Evolutionary conservation across 2,888 invertebrate species (phyloP).

Genomic region (Heteromurus nitidus): DNA sequence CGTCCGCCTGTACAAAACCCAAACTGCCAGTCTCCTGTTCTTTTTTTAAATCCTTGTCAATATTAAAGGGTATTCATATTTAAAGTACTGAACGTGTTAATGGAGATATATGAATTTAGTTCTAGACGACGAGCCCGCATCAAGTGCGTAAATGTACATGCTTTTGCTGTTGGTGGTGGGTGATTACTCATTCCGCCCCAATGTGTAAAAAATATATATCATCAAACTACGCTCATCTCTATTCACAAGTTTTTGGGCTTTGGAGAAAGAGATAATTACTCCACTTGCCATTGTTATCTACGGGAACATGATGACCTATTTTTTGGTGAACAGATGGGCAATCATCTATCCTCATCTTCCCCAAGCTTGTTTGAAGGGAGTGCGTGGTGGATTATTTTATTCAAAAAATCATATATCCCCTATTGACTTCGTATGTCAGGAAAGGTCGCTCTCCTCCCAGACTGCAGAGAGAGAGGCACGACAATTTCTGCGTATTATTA

Average conservation of each 20-base stretch:
- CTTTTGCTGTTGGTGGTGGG: background rate
- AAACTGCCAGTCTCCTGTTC: too few relatives aligned
- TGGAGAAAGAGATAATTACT: conserved; percentile 28
- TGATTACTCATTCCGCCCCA: conserved; percentile 29
- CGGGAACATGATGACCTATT: conserved; percentile 29
- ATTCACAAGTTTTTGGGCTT: conserved; percentile 16
- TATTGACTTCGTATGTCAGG: conserved; percentile 22
- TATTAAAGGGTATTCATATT: too few relatives aligned
- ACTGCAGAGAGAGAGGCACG: background rate
- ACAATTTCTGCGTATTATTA: too few relatives aligned
- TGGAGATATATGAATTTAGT: too few relatives aligned
- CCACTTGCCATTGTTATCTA: conserved; percentile 30
- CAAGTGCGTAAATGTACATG: too few relatives aligned
- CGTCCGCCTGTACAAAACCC: too few relatives aligned
- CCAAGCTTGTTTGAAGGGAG: background rate
- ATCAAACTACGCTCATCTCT: conserved; percentile 1
- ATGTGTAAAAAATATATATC: conserved; percentile 18
- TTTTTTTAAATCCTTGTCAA: too few relatives aligned
- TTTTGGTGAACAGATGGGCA: conserved; percentile 60
- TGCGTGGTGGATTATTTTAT: too few relatives aligned
- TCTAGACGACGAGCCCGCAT: too few relatives aligned
- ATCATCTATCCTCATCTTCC: conserved; percentile 48
- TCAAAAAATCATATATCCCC: conserved; percentile 14
- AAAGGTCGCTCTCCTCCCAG: background rate
- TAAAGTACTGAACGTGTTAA: too few relatives aligned